Conservation (phyloP, 2,797 vertebrate species). For the Anableps anableps region DNA sequence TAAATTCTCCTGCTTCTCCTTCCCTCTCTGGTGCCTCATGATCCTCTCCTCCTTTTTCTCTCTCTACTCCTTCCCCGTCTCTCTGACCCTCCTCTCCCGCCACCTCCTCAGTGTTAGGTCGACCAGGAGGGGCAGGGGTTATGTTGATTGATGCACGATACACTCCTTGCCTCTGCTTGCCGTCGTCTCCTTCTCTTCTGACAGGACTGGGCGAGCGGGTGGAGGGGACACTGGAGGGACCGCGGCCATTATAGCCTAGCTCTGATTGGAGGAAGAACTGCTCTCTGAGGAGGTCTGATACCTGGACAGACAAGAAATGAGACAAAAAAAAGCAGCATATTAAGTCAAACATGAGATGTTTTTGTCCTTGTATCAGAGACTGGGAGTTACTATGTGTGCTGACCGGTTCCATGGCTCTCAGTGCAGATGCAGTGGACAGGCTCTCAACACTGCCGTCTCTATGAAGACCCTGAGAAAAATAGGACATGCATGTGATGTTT, state of each 20-base stretch:
- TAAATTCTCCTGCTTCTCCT: slow-evolving; percentile 34
- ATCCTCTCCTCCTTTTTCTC: slow-evolving; percentile 30
- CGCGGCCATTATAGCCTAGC: slow-evolving; percentile 78
- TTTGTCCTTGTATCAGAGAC: background rate
- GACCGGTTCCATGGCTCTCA: slow-evolving; percentile 94
- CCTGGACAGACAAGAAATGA: slow-evolving; percentile 70
- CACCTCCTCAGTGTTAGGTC: slow-evolving; percentile 67
- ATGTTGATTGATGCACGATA: slow-evolving; percentile 89
- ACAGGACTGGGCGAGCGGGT: slow-evolving; percentile 85
- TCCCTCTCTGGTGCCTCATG: slow-evolving; percentile 22
- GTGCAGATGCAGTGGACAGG: slow-evolving; percentile 84
- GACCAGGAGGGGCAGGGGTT: slow-evolving; percentile 83
- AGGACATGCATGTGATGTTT: background rate
- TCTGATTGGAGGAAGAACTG: slow-evolving; percentile 92
- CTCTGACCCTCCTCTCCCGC: slow-evolving; percentile 33
- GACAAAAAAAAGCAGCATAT: background rate
- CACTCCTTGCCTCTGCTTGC: slow-evolving; percentile 73
- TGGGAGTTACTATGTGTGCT: slow-evolving; percentile 58
- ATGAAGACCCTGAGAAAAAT: slow-evolving; percentile 81
- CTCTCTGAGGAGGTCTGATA: slow-evolving; percentile 92
- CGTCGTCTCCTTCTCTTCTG: slow-evolving; percentile 32
- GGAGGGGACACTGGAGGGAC: slow-evolving; percentile 77
- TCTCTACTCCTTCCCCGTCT: slow-evolving; percentile 34
- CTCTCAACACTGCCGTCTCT: slow-evolving; percentile 86
- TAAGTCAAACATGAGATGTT: background rate